A percentile compares a stretch with the other conserved stretches of the same genome.
These are phyloP conservation scores for Amiota minor DNA, from an alignment of 2,888 invertebrate species.

Conservation along the genomic window DNA sequence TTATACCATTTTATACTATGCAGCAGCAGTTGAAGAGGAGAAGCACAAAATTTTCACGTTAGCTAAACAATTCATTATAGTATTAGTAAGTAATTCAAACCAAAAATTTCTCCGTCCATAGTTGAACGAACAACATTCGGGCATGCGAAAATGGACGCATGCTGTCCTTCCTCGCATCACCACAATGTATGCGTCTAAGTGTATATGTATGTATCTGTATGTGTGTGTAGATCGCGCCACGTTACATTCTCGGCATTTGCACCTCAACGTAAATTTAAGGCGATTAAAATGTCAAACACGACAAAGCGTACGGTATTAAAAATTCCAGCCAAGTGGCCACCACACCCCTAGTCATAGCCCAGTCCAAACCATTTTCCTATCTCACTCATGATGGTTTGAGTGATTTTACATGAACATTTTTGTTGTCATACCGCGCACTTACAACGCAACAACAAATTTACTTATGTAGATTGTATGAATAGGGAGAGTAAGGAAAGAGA, in stretches of 20 bases:
- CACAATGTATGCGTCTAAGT: slow-evolving; percentile 34
- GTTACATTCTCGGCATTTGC: slow-evolving; percentile 47
- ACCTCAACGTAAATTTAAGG: slow-evolving; percentile 67
- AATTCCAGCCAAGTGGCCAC: slow-evolving; percentile 59
- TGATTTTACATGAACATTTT: slow-evolving; percentile 15
- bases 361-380: neutral
- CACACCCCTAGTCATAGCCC: neutral
- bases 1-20: slow-evolving; percentile 25
- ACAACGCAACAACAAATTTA: no score
- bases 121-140: neutral
- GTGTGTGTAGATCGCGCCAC: neutral
- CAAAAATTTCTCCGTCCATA: slow-evolving; percentile 54
- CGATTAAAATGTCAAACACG: slow-evolving; percentile 70
- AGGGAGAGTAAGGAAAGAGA: neutral
- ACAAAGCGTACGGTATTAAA: slow-evolving; percentile 66
- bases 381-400: neutral
- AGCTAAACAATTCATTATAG: slow-evolving; percentile 66
- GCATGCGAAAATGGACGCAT: no score
- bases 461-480: slow-evolving; percentile 32
- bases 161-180: no score
- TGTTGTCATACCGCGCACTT: slow-evolving; percentile 16
- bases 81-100: slow-evolving; percentile 68
- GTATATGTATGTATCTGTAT: slow-evolving; percentile 32
- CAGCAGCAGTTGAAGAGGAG: no score
- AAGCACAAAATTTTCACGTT: slow-evolving; percentile 56